phyloP scores from a whole-genome alignment of 1,140 invertebrate genomes.

The Cotesia vestalis region DNA sequence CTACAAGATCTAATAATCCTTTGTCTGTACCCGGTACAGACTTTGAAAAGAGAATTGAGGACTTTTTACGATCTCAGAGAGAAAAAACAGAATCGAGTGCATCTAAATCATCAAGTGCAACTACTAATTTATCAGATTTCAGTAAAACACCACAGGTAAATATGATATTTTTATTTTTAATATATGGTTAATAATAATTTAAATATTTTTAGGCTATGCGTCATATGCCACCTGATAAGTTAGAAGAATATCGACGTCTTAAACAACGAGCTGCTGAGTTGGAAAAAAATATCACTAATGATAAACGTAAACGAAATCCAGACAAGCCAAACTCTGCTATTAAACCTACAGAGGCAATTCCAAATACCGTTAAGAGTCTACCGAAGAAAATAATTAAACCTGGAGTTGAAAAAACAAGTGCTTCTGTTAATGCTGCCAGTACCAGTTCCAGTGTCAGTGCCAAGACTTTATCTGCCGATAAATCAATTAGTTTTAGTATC shows the following conservation, averaged over 20 bases:
- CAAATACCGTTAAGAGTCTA: constrained; percentile 11
- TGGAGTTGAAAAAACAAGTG: no score
- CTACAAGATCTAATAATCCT: constrained; percentile 35
- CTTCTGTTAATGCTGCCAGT: no score
- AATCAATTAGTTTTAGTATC: constrained; percentile 17
- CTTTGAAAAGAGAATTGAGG: constrained; percentile 59
- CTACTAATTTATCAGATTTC: constrained; percentile 34
- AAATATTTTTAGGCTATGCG: constrained; percentile 58
- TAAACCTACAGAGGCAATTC: constrained; percentile 36
- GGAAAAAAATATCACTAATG: constrained; percentile 47
- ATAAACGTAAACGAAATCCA: constrained; percentile 25
- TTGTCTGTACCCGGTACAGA: constrained; percentile 50
- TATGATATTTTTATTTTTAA: background rate
- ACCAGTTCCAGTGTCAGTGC: no score
- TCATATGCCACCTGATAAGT: constrained; percentile 58
- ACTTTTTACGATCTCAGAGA: constrained; percentile 57
- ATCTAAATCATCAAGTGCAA: background rate
- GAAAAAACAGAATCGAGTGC: constrained; percentile 52
- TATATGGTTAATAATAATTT: background rate
- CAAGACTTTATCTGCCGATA: no score
- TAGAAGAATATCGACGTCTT: constrained; percentile 63
- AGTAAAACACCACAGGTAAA: constrained; percentile 50
- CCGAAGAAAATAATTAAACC: background rate
- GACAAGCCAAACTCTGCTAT: constrained; percentile 12
- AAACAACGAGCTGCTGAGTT: constrained; percentile 59